A percentile compares a stretch with the other conserved stretches of the same genome.
Evolutionary conservation across 2,888 invertebrate species (phyloP).

Genomic region (Andricus quercusramuli): DNA sequence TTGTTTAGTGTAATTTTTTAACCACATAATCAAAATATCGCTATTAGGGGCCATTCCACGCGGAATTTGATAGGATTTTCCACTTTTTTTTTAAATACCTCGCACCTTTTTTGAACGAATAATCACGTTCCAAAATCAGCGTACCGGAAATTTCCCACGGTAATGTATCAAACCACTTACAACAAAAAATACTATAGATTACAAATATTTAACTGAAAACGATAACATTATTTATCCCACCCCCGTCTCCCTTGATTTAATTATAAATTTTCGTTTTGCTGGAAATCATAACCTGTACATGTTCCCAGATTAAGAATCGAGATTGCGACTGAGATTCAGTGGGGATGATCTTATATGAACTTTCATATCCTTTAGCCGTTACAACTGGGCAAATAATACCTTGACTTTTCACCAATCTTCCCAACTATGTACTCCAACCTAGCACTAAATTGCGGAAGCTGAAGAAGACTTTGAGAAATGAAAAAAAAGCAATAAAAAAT

Average conservation of each 20-base stretch:
- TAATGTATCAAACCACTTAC: too few relatives aligned
- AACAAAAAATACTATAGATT: too few relatives aligned
- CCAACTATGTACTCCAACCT: slow-evolving; percentile 20
- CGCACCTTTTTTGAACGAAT: too few relatives aligned
- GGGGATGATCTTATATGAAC: slow-evolving; percentile 70
- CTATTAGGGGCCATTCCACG: too few relatives aligned
- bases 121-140: too few relatives aligned
- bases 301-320: slow-evolving; percentile 19
- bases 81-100: too few relatives aligned
- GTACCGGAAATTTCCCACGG: too few relatives aligned
- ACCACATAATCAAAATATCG: too few relatives aligned
- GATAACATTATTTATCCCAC: too few relatives aligned
- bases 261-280: not conserved
- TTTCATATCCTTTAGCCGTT: slow-evolving; percentile 54
- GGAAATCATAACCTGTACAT: slow-evolving; percentile 17
- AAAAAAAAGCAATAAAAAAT: not conserved
- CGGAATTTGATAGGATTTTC: too few relatives aligned
- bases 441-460: slow-evolving; percentile 33
- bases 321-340: slow-evolving; percentile 42
- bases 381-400: slow-evolving; percentile 62
- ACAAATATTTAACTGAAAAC: too few relatives aligned
- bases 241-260: not conserved
- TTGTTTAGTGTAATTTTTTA: too few relatives aligned
- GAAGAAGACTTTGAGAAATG: slow-evolving; percentile 5
- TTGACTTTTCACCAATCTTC: slow-evolving; percentile 29